These are phyloP conservation scores for Cepphus grylle DNA, from an alignment of 2,113 vertebrate genomes.

Conservation along the genomic window DNA sequence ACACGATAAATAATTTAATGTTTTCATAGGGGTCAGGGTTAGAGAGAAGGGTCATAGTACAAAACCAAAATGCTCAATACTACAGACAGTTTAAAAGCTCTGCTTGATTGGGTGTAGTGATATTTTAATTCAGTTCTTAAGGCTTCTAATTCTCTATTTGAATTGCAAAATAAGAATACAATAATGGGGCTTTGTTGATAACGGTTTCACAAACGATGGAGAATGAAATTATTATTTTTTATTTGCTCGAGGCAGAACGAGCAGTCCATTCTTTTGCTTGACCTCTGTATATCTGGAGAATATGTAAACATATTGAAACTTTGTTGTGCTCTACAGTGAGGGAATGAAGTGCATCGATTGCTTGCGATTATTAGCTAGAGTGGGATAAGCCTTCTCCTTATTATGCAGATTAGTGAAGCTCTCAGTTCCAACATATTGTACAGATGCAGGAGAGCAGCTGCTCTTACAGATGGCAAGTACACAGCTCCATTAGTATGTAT, in stretches of 20 bases:
- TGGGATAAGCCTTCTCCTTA: constrained; percentile 99
- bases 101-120: constrained; percentile 13
- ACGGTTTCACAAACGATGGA: constrained; percentile 72
- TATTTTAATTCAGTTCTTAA: constrained; percentile 8
- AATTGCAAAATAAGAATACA: constrained; percentile 17
- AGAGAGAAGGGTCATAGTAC: neutral
- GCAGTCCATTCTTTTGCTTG: constrained; percentile 79
- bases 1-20: neutral
- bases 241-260: constrained; percentile 79
- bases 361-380: constrained; percentile 98
- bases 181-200: constrained; percentile 62
- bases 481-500: constrained; percentile 99
- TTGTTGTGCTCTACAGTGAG: constrained; percentile 81
- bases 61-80: constrained; percentile 18
- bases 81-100: constrained; percentile 28
- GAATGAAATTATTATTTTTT: constrained; percentile 60
- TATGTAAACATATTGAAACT: constrained; percentile 82
- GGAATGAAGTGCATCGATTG: constrained; percentile 98
- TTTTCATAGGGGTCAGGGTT: neutral
- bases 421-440: constrained; percentile 98
- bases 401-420: constrained; percentile 99
- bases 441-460: constrained; percentile 99
- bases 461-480: constrained; percentile 99
- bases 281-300: constrained; percentile 80
- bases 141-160: constrained; percentile 11